Conservation (phyloP, 2,888 invertebrate genomes). For the Drosophila longiperda region DNA sequence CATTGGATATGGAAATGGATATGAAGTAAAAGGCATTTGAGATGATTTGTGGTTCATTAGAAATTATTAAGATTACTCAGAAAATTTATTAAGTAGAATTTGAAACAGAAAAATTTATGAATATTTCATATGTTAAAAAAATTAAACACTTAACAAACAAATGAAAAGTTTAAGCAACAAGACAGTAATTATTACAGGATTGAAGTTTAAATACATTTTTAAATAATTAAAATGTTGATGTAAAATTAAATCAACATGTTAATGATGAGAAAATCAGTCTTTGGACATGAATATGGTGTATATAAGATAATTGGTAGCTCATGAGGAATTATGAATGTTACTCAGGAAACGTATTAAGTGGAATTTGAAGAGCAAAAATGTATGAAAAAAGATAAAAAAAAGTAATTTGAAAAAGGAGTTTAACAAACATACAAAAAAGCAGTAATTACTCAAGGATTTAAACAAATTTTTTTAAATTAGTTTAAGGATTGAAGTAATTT, state of each 20-base stretch:
- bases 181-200: rapidly evolving
- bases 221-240: neutral
- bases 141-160: neutral
- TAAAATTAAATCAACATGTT: too few species aligned
- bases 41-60: slow-evolving; percentile 11
- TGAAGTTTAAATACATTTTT: neutral
- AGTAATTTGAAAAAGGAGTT: neutral
- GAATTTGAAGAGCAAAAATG: too few species aligned
- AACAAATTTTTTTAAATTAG: neutral
- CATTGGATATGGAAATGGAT: neutral
- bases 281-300: too few species aligned
- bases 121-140: neutral
- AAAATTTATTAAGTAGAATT: slow-evolving; percentile 5
- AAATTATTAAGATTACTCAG: slow-evolving; percentile 3
- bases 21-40: slow-evolving; percentile 5
- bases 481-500: neutral
- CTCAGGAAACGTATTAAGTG: too few species aligned
- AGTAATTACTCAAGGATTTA: too few species aligned
- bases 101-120: neutral
- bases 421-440: neutral
- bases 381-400: too few species aligned
- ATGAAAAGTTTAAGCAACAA: too few species aligned
- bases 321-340: too few species aligned
- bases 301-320: too few species aligned
- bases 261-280: too few species aligned